phyloP scores from a whole-genome alignment of 2,113 vertebrate species.

The Puntigrus tetrazona region DNA sequence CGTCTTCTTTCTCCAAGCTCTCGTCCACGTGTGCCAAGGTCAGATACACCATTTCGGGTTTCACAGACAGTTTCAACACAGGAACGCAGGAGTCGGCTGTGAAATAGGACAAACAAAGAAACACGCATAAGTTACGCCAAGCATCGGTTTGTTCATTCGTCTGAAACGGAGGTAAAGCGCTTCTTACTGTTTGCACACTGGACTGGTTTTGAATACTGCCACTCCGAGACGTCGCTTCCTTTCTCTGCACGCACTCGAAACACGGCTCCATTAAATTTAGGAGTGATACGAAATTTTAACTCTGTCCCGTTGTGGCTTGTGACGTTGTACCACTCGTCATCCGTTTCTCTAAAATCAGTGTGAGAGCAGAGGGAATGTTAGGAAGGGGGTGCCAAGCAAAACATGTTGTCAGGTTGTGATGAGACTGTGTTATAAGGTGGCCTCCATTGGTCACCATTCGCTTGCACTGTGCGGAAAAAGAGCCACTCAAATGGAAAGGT shows the following conservation, averaged over 20 bases:
- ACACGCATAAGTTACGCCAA: too few species aligned
- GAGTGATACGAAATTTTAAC: neutral
- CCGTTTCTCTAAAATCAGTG: neutral
- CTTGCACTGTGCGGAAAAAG: neutral
- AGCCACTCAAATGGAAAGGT: neutral
- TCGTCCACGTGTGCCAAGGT: constrained; percentile 18
- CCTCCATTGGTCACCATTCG: neutral
- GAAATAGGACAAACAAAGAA: neutral
- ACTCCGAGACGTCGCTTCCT: constrained; percentile 1
- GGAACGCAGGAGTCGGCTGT: constrained; percentile 40
- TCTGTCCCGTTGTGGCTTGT: neutral
- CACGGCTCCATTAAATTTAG: constrained; percentile 34
- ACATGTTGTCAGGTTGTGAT: too few species aligned
- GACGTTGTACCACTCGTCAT: neutral
- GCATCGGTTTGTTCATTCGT: too few species aligned
- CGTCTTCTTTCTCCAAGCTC: neutral
- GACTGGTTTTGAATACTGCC: constrained; percentile 30
- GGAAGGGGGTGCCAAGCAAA: neutral
- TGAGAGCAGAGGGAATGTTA: neutral
- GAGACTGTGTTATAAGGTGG: neutral
- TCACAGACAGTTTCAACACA: constrained; percentile 1
- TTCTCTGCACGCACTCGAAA: constrained; percentile 47
- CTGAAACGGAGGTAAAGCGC: too few species aligned
- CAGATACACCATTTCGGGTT: neutral
- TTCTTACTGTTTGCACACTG: constrained; percentile 47